phyloP scores from a whole-genome alignment of 2,797 vertebrate species.

The Enteromius trimaculatus region DNA sequence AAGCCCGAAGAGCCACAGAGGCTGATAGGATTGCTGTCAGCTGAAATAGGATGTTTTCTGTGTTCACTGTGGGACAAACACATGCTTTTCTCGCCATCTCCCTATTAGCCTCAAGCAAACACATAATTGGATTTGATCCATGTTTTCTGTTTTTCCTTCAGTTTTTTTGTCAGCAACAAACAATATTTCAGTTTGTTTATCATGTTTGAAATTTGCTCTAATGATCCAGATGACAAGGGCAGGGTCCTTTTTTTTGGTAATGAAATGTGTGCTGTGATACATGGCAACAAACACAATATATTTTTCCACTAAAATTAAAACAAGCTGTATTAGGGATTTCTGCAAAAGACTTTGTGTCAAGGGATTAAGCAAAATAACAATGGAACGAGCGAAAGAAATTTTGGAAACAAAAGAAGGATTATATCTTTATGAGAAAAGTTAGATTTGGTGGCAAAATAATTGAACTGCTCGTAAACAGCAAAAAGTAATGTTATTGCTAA shows the following conservation, averaged over 20 bases:
- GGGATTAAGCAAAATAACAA: conserved; percentile 49
- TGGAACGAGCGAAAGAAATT: conserved; percentile 37
- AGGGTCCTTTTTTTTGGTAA: conserved; percentile 2
- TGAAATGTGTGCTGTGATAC: conserved; percentile 5
- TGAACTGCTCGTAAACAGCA: neutral
- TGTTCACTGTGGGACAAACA: conserved; percentile 25
- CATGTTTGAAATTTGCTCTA: neutral
- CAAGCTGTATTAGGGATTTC: conserved; percentile 62
- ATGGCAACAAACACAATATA: neutral
- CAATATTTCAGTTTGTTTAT: neutral
- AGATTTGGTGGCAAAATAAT: conserved; percentile 23
- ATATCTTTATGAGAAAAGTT: neutral
- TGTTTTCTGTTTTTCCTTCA: neutral
- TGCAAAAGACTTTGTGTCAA: conserved; percentile 34
- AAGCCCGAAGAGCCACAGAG: conserved; percentile 30
- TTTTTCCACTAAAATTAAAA: conserved; percentile 51
- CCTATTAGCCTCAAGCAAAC: neutral
- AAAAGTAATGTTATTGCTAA: neutral
- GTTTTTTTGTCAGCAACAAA: conserved; percentile 17
- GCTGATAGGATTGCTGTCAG: conserved; percentile 35
- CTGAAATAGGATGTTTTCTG: conserved; percentile 24
- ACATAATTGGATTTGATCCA: conserved; percentile 21
- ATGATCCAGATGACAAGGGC: neutral
- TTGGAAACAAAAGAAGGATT: conserved; percentile 24
- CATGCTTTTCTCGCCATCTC: conserved; percentile 14